Base-by-base conservation (phyloP, 2,888 invertebrate genomes). In the Stictocephala bisonia region DNA sequence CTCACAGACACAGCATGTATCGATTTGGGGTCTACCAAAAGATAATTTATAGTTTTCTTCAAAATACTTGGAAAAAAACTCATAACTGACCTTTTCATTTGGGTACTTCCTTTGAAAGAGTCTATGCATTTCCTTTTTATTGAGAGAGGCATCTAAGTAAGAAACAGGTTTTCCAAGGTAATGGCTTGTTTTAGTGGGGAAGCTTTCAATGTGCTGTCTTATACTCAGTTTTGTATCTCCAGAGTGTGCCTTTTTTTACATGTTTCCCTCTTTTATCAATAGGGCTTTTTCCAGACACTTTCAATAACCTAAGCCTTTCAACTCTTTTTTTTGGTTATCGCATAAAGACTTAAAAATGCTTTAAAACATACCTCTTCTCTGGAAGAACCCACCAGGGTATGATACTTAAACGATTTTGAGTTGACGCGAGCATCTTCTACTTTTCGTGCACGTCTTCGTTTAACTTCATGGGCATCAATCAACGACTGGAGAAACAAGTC, bases 1-100 rank as follows among this genome's bases (percentile, higher is more conserved):
- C 20, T 78, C 76, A 71, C 73, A 73, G 13, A 31, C 56, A 22
- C 29, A 56, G 50, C 75, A 77, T 3, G 66, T 64, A 50, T 75
- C 76, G 1, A 75, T 58, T 48, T 75, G 77, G 1, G 70, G 75
- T 29, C 74, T 66, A 31, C 74, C 77, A 75, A 74, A 76, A 6
- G 64, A 51, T 18, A 75, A 15, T 48, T 15, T 53, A 69, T 75
- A 76, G 66, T 79, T 78, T 64, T 79, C 75, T 40, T 74, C 66
- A 70, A 79, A 79, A 69, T 73, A 68, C 35, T 73, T 76, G 18
- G 60, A 58, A 68, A 73, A 75, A 72, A 72, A 78, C 15, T 74
- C 22, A 26, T 78, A 77, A 26, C 66, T 75, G 35, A 22, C 27
- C 41, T 67, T 53, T 7, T 53, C 29, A 4, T 24, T 31, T 20